phyloP scores from a whole-genome alignment of 2,113 vertebrate genomes.

The Calcarius ornatus region DNA sequence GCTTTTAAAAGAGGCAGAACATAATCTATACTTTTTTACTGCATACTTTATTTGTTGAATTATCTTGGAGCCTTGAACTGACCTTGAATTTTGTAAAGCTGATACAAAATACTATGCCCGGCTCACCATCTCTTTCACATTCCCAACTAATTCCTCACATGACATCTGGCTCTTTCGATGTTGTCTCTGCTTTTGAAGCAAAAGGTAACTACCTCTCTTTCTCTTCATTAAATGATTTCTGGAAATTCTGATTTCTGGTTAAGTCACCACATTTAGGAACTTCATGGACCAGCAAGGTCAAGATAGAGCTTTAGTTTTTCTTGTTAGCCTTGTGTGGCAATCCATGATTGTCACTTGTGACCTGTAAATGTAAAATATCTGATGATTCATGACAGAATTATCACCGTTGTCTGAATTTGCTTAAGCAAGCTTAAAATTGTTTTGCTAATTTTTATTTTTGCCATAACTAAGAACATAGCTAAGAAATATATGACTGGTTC shows the following conservation, averaged over 20 bases:
- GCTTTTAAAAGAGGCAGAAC: background rate
- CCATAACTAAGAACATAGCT: background rate
- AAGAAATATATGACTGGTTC: background rate
- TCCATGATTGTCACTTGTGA: background rate
- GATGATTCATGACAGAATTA: background rate
- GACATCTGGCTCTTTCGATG: background rate
- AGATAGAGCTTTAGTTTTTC: background rate
- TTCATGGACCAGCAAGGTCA: fast-evolving
- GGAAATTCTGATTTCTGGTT: background rate
- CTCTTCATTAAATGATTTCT: background rate
- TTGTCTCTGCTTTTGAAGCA: background rate
- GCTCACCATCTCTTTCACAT: background rate
- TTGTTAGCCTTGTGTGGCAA: background rate
- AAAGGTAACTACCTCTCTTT: background rate
- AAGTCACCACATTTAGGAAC: background rate
- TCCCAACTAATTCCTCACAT: background rate
- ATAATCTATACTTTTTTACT: background rate
- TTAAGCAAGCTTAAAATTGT: background rate
- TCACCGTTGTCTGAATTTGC: background rate
- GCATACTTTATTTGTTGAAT: background rate
- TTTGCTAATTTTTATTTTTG: background rate
- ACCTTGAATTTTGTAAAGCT: background rate
- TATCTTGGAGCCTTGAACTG: background rate
- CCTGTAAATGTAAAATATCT: background rate
- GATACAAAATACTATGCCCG: background rate